Conservation (phyloP, 2,797 vertebrate species). For the Cynopterus sphinx region DNA sequence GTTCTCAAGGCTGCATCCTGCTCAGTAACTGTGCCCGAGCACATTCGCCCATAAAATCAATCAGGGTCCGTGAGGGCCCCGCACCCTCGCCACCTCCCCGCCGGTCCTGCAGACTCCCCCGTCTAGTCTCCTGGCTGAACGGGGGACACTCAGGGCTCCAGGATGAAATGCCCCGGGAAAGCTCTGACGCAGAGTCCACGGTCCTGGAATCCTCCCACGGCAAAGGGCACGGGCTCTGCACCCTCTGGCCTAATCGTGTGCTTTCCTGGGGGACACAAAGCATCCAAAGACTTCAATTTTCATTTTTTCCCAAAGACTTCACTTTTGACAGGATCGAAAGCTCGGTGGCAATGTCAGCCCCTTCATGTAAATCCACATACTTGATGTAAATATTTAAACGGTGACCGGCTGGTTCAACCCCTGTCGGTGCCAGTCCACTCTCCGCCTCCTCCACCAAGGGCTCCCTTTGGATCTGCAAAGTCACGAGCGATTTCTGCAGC, state of each 20-base stretch:
- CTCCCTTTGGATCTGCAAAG: background rate
- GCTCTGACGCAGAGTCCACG: background rate
- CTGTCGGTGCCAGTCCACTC: rapidly evolving
- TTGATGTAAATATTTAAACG: background rate
- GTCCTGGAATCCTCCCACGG: background rate
- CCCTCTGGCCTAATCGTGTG: rapidly evolving
- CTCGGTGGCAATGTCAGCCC: rapidly evolving
- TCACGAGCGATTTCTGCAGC: background rate
- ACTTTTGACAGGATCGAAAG: background rate
- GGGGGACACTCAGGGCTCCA: rapidly evolving
- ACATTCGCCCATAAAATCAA: no score
- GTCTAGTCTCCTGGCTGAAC: no score
- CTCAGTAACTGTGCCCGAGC: background rate
- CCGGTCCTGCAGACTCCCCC: rapidly evolving
- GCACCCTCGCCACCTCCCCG: no score
- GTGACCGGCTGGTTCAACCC: rapidly evolving
- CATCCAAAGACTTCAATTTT: background rate
- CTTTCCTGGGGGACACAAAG: background rate
- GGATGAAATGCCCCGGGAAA: rapidly evolving
- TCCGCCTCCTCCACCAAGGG: rapidly evolving
- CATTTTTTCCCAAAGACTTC: background rate
- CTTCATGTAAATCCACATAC: rapidly evolving
- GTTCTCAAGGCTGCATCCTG: background rate
- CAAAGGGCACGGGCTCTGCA: rapidly evolving
- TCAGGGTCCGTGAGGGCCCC: rapidly evolving